phyloP scores from a whole-genome alignment of 2,888 invertebrate genomes.

The Lycocerus yunnanus region DNA sequence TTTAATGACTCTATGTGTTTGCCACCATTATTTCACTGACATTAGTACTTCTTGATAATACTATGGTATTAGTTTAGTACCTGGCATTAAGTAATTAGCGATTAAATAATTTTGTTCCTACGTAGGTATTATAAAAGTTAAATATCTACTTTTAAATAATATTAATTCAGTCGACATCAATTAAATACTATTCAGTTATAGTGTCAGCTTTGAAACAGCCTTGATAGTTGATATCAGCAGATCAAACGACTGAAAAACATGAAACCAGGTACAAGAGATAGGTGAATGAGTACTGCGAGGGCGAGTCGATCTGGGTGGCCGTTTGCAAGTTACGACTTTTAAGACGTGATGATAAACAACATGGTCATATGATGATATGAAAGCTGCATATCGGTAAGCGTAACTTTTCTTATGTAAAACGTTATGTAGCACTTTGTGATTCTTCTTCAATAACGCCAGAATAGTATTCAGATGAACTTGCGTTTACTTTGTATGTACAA shows the following conservation, averaged over 20 bases:
- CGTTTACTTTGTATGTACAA: no score
- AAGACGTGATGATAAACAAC: slow-evolving; percentile 32
- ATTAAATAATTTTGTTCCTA: not conserved
- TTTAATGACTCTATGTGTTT: not conserved
- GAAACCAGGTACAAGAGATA: slow-evolving; percentile 25
- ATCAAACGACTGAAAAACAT: slow-evolving; percentile 30
- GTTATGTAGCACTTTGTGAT: slow-evolving; percentile 24
- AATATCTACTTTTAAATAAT: not conserved
- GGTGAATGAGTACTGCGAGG: slow-evolving; percentile 22
- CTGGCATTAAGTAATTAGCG: not conserved
- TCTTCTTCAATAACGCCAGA: slow-evolving; percentile 14
- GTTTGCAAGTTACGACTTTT: slow-evolving; percentile 26
- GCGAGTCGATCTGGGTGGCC: slow-evolving; percentile 32
- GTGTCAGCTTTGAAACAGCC: slow-evolving; percentile 26
- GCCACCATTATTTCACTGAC: not conserved
- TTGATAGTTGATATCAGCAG: slow-evolving; percentile 28
- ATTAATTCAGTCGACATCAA: slow-evolving; percentile 24
- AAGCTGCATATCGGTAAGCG: slow-evolving; percentile 26
- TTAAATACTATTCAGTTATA: slow-evolving; percentile 31
- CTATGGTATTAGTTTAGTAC: not conserved
- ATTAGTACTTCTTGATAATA: not conserved
- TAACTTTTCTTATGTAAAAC: slow-evolving; percentile 23
- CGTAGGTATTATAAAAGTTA: not conserved
- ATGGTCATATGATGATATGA: slow-evolving; percentile 29
- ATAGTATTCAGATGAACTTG: not conserved